Percentiles rank a stretch among this genome's conserved stretches.
Conservation (phyloP, 2,113 vertebrate species). For the Tetrax tetrax region DNA sequence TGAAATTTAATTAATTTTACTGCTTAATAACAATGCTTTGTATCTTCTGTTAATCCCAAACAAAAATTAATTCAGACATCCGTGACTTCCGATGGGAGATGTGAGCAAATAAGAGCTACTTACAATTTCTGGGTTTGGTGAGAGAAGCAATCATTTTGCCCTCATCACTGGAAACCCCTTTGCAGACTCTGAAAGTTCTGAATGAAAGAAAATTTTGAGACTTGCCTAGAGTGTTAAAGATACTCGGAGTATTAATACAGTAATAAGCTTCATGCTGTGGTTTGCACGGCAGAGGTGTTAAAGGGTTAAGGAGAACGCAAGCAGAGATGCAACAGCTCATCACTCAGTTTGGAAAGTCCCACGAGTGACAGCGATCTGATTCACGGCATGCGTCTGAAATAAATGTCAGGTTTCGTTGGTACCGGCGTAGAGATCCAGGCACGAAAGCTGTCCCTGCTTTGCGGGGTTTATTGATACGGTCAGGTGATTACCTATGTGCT, state of each 20-base stretch:
- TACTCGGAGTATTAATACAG: background rate
- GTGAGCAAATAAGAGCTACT: background rate
- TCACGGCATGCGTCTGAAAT: background rate
- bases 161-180: background rate
- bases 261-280: background rate
- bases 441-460: background rate
- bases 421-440: background rate
- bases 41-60: slow-evolving; percentile 1
- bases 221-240: background rate
- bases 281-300: background rate
- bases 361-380: background rate
- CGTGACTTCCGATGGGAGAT: background rate
- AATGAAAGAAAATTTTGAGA: background rate
- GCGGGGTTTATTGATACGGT: background rate
- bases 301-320: background rate
- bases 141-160: background rate
- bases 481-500: background rate
- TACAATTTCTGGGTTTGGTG: background rate
- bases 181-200: background rate
- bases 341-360: background rate
- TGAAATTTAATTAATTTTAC: slow-evolving; percentile 24
- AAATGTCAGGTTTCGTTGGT: background rate
- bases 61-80: background rate
- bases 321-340: background rate
- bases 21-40: background rate